A percentile compares a stretch with the other conserved stretches of the same genome.
Evolutionary conservation across 2,888 invertebrate genomes (phyloP).

Genomic region (Torymus aiolomorphi): DNA sequence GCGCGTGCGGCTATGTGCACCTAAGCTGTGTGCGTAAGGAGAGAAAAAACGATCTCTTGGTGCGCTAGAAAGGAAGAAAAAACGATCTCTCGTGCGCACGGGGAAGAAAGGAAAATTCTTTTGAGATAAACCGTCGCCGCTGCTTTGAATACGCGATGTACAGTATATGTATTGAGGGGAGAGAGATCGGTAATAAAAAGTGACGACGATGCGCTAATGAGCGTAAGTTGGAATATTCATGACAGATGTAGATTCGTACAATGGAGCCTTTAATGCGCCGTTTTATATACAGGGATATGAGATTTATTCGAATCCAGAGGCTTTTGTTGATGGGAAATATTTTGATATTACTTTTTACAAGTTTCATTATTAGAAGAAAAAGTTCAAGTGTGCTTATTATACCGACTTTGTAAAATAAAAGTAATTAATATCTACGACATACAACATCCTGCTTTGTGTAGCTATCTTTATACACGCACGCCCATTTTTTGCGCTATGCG

Average conservation of each 20-base stretch:
- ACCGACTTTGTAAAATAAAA: too few species aligned
- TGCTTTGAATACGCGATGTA: slow-evolving; percentile 32
- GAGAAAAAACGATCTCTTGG: too few species aligned
- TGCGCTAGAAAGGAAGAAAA: slow-evolving; percentile 8
- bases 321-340: too few species aligned
- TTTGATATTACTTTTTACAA: too few species aligned
- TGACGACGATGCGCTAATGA: slow-evolving; percentile 39
- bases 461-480: too few species aligned
- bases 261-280: neutral
- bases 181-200: slow-evolving; percentile 2
- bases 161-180: neutral
- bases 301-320: neutral
- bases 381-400: too few species aligned
- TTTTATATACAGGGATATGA: slow-evolving; percentile 8
- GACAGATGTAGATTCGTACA: slow-evolving; percentile 14
- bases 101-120: slow-evolving; percentile 48
- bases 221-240: slow-evolving; percentile 39
- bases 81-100: neutral
- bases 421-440: too few species aligned
- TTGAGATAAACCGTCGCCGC: slow-evolving; percentile 7
- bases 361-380: too few species aligned
- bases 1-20: too few species aligned
- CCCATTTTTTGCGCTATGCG: neutral
- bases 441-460: too few species aligned
- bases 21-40: too few species aligned